A percentile compares a stretch with the other conserved stretches of the same genome.
Evolutionary conservation across 2,797 vertebrate genomes (phyloP).

Genomic region (Sciurus vulgaris): DNA sequence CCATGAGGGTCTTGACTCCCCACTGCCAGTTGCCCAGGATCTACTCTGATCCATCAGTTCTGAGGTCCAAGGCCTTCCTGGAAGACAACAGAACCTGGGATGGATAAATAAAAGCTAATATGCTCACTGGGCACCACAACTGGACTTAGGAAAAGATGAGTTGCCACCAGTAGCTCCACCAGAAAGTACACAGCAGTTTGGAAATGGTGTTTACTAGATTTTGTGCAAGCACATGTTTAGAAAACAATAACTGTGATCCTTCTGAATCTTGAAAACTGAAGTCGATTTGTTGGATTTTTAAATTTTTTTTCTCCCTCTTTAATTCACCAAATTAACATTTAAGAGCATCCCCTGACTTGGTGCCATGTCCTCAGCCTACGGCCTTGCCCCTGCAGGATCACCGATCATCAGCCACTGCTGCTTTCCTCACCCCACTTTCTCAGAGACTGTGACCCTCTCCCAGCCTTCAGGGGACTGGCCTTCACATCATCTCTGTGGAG

Average conservation of each 20-base stretch:
- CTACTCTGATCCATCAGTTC: neutral
- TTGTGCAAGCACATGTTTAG: neutral
- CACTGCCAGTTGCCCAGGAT: neutral
- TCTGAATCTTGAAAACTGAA: slow-evolving; percentile 6
- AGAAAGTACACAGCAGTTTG: neutral
- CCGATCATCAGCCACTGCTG: neutral
- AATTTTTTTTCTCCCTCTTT: slow-evolving; percentile 28
- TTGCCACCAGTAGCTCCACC: neutral
- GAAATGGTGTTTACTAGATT: slow-evolving; percentile 5
- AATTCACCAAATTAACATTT: slow-evolving; percentile 1
- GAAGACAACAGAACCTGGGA: neutral
- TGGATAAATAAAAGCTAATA: neutral
- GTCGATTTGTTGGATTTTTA: neutral
- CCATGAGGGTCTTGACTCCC: neutral
- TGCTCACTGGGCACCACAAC: too few species aligned
- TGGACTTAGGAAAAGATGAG: neutral
- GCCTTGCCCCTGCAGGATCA: neutral
- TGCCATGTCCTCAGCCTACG: neutral
- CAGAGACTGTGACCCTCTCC: neutral
- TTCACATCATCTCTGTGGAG: slow-evolving; percentile 36
- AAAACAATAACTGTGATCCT: neutral
- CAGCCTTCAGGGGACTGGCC: neutral
- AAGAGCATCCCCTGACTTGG: neutral
- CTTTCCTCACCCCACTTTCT: slow-evolving; percentile 12
- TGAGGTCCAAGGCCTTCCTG: neutral